Percentiles rank a stretch among this genome's conserved stretches.
phyloP scores from a whole-genome alignment of 2,888 invertebrate genomes.

The Calliphora vomitoria region DNA sequence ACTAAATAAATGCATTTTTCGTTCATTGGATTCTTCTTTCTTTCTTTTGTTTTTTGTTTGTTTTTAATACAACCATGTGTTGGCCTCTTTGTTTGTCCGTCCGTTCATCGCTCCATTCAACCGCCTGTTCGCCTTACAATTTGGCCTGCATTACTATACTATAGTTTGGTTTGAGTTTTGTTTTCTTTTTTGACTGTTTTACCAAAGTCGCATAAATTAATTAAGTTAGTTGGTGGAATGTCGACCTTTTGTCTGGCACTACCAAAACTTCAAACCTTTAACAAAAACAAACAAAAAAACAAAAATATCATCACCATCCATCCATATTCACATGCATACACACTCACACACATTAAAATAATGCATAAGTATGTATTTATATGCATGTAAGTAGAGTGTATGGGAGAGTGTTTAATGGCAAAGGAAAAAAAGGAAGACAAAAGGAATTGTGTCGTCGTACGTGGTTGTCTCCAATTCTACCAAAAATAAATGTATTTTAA shows the following conservation, averaged over 20 bases:
- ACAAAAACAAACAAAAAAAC: slow-evolving; percentile 3
- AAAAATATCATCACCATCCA: slow-evolving; percentile 39
- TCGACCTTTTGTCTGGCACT: slow-evolving; percentile 83
- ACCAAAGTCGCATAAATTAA: slow-evolving; percentile 83
- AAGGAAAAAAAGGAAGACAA: slow-evolving; percentile 60
- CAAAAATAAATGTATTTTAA: slow-evolving; percentile 26
- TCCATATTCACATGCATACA: slow-evolving; percentile 63
- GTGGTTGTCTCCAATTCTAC: neutral
- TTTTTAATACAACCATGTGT: slow-evolving; percentile 48
- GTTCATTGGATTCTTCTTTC: slow-evolving; percentile 20
- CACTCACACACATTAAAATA: slow-evolving; percentile 16
- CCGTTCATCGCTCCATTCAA: slow-evolving; percentile 23
- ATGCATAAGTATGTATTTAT: slow-evolving; percentile 1
- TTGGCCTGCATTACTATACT: slow-evolving; percentile 24
- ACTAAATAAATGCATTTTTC: slow-evolving; percentile 48
- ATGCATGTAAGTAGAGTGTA: slow-evolving; percentile 18
- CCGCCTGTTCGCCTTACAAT: neutral
- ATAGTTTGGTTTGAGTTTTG: slow-evolving; percentile 51
- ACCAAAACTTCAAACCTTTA: slow-evolving; percentile 59
- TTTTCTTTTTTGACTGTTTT: slow-evolving; percentile 58
- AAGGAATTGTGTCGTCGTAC: slow-evolving; percentile 52
- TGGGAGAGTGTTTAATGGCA: slow-evolving; percentile 21
- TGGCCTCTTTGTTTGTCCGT: slow-evolving; percentile 49
- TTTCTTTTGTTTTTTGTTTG: slow-evolving; percentile 43
- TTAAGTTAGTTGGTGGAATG: slow-evolving; percentile 81